Base-by-base conservation (phyloP, 2,888 invertebrate genomes). In the Apocheima hispidaria region DNA sequence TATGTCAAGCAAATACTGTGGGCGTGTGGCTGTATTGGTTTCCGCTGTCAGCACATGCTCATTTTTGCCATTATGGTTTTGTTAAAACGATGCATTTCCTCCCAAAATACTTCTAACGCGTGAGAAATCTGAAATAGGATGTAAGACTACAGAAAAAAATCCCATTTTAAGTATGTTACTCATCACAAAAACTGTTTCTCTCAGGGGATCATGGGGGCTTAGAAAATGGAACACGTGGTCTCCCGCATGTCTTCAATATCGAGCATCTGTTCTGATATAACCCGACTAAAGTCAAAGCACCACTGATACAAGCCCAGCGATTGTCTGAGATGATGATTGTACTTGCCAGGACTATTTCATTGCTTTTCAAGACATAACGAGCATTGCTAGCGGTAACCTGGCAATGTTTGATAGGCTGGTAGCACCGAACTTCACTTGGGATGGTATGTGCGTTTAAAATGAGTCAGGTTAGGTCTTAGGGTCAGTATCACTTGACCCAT, bases 401-500 rank as follows among this genome's bases (percentile, higher is more conserved):
- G 64, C 74, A 68, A 65, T 69, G 71, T 86, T 71, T 36, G 70
- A 74, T 66, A 79, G 80, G 63, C 66, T 53, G 43, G 56, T 60
- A 38, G 38, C 43, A 52, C 48, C 36, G 41, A 52, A 56, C 53
- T 55, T 60, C 63, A 52, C 43, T 38, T 48, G 53, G 38, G 54
- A 51, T 54, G 62, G 64, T 28, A 53, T 48, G 63, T 68, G 69
- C 67, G 68, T 74, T 64, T 74, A 70, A 76, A 83, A 81, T 83
- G 76, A 73, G 83, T 75, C 71, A 78, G 79, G 74, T 83, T 84
- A 74, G 79, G 81, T 79, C 80, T 77, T 83, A 83, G 85, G 90
- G 90, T 91, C 90, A 90, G 75, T 79, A 71, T 72, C 82, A 91
- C 89, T 91, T 91, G 84, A 91, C 90, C 90, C 80, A 63, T 81